Evolutionary conservation across 2,113 vertebrate species (phyloP), one percentile per base, ranked within the genome.

Genomic region (Channa maculata): DNA sequence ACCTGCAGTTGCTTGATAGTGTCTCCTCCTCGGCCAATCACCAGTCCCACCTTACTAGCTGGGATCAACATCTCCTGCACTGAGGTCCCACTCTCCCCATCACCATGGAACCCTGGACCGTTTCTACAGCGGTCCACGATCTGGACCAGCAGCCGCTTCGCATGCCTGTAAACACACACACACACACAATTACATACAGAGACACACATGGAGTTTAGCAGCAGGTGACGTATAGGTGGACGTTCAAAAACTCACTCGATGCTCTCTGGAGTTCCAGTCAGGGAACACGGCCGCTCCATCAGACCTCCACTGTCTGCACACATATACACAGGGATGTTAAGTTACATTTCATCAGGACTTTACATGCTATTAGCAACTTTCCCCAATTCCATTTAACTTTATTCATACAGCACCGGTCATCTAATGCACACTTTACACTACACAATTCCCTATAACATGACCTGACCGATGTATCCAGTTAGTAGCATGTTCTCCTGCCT

Each of bases 1-100:
- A 98, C 97, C 97, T 98, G 97, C 85, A 98, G 83, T 88, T 98
- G 97, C 86, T 98, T 98, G 90, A 98, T 98, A 65, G 97, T 98
- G 84, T 98, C 97, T 50, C 97, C 97, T 77, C 97, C 97, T 93
- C 97, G 95, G 80, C 97, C 97, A 41, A 98, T 98, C 93, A 98
- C 96, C 84, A 98, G 95, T 7, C 97, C 97, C 82, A 98, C 97
- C 94, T 98, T 98, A 46, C 96, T 97, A 7, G 97, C 96, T 0
- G 97, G 97, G 84, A 98, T 98, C 69, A 97, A 94, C 84, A 98
- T 94, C 92, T 98, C 97, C 90, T 98, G 97, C 82, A 97, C 80
- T 0, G 96, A 95, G 85, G 94, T 95, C 55, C 92, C 96, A 57
- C 96, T 91, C 3, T 97, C 96, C 3, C 93, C 79, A n/a, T 97